Percentiles rank a stretch among this genome's conserved stretches.
Evolutionary conservation across 2,888 invertebrate genomes (phyloP).

Genomic region (Sesia apiformis): DNA sequence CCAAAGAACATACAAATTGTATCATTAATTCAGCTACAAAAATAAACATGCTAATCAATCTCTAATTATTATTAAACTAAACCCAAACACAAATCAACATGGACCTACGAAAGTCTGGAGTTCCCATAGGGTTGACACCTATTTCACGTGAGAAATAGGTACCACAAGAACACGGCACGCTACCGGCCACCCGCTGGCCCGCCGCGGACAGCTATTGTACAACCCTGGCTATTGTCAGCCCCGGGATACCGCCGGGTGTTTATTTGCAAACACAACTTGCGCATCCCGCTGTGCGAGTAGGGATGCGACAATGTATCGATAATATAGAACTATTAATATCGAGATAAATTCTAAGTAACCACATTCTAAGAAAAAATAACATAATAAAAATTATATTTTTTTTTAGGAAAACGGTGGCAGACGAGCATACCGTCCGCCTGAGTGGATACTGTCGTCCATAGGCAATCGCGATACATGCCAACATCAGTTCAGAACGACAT

Average conservation of each 20-base stretch:
- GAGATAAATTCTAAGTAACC: too few relatives aligned
- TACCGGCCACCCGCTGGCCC: constrained; percentile 9
- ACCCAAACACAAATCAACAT: constrained; percentile 8
- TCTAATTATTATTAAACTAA: not conserved
- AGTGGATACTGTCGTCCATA: too few relatives aligned
- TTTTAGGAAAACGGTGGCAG: too few relatives aligned
- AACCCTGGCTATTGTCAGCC: constrained; percentile 26
- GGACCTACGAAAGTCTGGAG: constrained; percentile 4
- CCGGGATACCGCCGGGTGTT: constrained; percentile 57
- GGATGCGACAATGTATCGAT: not conserved
- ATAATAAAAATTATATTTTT: too few relatives aligned
- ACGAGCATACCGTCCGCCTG: too few relatives aligned
- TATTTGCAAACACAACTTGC: constrained; percentile 66
- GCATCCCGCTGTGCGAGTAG: constrained; percentile 39
- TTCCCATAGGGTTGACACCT: constrained; percentile 31
- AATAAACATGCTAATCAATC: too few relatives aligned
- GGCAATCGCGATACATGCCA: too few relatives aligned
- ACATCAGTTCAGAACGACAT: too few relatives aligned
- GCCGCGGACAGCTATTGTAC: constrained; percentile 41
- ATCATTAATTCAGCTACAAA: too few relatives aligned
- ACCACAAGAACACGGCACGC: constrained; percentile 6
- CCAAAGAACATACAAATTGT: too few relatives aligned
- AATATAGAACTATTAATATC: not conserved
- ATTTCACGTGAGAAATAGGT: constrained; percentile 53
- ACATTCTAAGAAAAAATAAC: too few relatives aligned